Base-by-base conservation (phyloP, 2,113 vertebrate species). In the Mustelus asterias region DNA sequence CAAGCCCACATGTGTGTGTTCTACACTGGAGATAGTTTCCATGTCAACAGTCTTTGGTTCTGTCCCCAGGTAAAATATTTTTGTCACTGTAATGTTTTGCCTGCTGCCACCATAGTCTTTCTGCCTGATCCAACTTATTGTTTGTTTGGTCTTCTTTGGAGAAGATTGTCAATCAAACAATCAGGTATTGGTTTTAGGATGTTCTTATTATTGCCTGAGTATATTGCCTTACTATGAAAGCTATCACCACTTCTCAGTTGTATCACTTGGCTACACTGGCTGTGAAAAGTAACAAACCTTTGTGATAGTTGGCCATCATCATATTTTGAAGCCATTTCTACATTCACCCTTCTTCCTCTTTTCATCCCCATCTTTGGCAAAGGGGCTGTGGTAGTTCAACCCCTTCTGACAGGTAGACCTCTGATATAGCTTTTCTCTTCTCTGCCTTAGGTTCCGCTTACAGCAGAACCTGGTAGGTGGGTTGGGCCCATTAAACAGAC, bases 401-500 rank as follows among this genome's bases (percentile, higher is more conserved):
- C 89, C 67, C 44, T 72, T 18, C 94, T 95, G 24, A 70, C 88
- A 63, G 58, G 63, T 94, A n/a, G 29, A 48, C 22, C 69, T 76
- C 94, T 95, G 94, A 95, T 95, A 26, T 95, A 72, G 94, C 37
- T 95, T 72, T 72, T 95, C 94, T 95, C 94, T 95, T 95, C 93
- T 95, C 67, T 95, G 94, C 94, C 69, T 72, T 95, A 95, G 94
- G 94, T 95, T 72, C 94, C 94, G 69, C 94, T 95, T 54, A 70
- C 94, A 72, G 94, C 94, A 95, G 94, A 95, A 95, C 94, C 94
- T 69, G 94, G 94, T 95, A 95, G 94, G 37, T 95, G 94, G 94
- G 94, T 95, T 95, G 94, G 94, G 67, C 94, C 94, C 37, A 95
- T 95, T 54, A 95, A 72, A 95, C 94, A 95, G 94, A 95, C 69